These are phyloP conservation scores for Pterophyllum scalare DNA, from an alignment of 2,113 vertebrate species.

Conservation along the genomic window DNA sequence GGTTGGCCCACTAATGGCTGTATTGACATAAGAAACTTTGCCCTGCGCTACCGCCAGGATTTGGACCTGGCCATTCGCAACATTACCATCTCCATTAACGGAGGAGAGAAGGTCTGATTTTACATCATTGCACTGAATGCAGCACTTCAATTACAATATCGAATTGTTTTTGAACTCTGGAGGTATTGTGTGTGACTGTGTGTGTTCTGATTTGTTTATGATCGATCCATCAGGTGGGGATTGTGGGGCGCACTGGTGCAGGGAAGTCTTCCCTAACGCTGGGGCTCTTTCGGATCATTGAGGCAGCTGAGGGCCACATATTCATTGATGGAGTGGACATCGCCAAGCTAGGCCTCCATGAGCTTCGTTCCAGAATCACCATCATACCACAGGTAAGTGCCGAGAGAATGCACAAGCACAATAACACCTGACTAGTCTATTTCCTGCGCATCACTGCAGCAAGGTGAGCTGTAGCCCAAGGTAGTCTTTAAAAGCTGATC, in stretches of 20 bases:
- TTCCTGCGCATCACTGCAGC: neutral
- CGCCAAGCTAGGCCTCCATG: conserved; percentile 89
- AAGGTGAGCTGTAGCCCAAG: neutral
- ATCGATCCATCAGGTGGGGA: conserved; percentile 85
- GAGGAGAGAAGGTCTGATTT: conserved; percentile 90
- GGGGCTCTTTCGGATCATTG: conserved; percentile 94
- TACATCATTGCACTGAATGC: neutral
- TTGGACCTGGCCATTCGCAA: conserved; percentile 90
- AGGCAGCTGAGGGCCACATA: conserved; percentile 89
- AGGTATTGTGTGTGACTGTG: neutral
- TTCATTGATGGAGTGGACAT: conserved; percentile 91
- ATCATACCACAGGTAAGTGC: conserved; percentile 94
- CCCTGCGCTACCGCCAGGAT: conserved; percentile 89
- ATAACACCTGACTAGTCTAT: neutral
- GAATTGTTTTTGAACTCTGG: neutral
- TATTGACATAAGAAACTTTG: conserved; percentile 86
- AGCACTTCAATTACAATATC: fast-evolving
- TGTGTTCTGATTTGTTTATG: neutral
- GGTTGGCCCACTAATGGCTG: conserved; percentile 87
- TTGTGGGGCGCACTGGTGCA: conserved; percentile 94
- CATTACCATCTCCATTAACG: conserved; percentile 84
- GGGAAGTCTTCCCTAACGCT: conserved; percentile 95
- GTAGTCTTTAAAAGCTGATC: too few species aligned
- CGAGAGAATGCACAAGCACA: neutral
- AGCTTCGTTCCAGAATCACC: conserved; percentile 92